Evolutionary conservation across 2,888 invertebrate genomes (phyloP).

Genomic region (Timandra comae): DNA sequence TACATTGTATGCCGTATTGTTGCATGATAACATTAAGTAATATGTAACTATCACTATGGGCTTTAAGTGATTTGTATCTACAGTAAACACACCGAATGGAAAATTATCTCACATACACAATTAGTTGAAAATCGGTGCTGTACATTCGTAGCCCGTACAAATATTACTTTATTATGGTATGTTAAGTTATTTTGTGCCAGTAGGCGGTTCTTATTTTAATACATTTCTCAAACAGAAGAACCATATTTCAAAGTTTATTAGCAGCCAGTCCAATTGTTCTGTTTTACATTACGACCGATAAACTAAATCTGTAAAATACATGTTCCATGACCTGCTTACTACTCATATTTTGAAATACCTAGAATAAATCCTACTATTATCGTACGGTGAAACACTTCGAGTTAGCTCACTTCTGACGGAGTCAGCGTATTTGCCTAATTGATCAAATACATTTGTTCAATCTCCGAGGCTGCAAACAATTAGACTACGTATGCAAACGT

Average conservation of each 20-base stretch:
- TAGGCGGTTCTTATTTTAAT: no score
- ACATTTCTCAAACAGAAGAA: no score
- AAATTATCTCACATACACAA: no score
- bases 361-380: conserved; percentile 51
- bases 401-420: conserved; percentile 62
- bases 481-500: conserved; percentile 30
- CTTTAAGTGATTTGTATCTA: no score
- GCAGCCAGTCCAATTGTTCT: conserved; percentile 5
- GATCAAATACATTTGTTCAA: conserved; percentile 74
- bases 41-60: no score
- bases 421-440: conserved; percentile 76
- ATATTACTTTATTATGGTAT: no score
- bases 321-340: conserved; percentile 7
- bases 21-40: conserved; percentile 5
- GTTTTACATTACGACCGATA: conserved; percentile 5
- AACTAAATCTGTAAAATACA: conserved; percentile 10
- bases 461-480: conserved; percentile 18
- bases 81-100: no score
- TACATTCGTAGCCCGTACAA: no score
- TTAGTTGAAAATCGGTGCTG: no score
- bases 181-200: no score
- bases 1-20: conserved; percentile 3
- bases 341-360: conserved; percentile 26
- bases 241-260: no score
- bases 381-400: conserved; percentile 61